Evolutionary conservation across 1,140 invertebrate genomes (phyloP), one percentile per base, ranked within the genome.

Genomic region (Rhyacophila brunnea): DNA sequence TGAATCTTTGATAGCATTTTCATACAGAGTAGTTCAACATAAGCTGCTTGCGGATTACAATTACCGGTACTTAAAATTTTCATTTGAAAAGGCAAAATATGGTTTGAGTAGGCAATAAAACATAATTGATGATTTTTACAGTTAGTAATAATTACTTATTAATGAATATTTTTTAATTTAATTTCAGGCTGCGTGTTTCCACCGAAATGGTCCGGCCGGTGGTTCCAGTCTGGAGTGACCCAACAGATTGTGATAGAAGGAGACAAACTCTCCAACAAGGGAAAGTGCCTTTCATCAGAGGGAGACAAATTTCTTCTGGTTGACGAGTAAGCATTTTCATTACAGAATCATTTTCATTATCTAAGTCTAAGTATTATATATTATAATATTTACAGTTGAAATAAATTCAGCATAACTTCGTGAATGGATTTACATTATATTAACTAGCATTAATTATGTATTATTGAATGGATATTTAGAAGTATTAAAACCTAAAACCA

Each of bases 161-260:
- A 2, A 51, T 51, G n/a, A 6, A 15, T 53, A n/a, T n/a, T n/a
- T n/a, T n/a, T n/a, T n/a, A n/a, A 38, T 57, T 38, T 50, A 32
- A 20, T 56, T 58, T 0, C 81, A 85, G 87, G 87, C 71, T 92
- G 90, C 75, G 81, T 83, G 62, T 90, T 92, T 77, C 89, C 89
- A 57, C 76, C 81, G 46, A 81, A 82, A 55, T 92, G 90, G 90
- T 84, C 89, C 67, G 90, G 90, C 54, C 86, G 84, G 54, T 92
- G 90, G 89, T 92, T 92, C 74, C 89, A 92, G 71, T 90, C 88
- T 57, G 89, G 90, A 35, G 87, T 91, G 65, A 84, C 87, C 68
- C 87, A 90, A 68, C 84, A 87, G 38, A 89, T 92, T 70, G 77
- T 85, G 64, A 90, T 92, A 71, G 88, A 88, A 64, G 86, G 85